phyloP scores from a whole-genome alignment of 2,888 invertebrate genomes.

The Hylaea fasciaria region DNA sequence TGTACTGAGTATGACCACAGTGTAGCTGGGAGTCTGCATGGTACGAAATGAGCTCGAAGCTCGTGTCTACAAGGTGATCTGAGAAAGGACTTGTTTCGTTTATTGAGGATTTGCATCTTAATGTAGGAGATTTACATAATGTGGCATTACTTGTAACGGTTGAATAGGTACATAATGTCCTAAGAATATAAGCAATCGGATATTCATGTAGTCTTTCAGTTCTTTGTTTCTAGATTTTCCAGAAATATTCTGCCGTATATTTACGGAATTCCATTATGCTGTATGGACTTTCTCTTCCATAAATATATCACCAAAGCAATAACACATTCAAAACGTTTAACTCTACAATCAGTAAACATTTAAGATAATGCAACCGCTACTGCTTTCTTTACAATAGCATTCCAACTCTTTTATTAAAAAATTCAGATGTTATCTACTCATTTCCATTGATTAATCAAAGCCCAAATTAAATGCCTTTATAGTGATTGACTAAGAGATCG shows the following conservation, averaged over 20 bases:
- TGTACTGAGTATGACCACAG: conserved; percentile 12
- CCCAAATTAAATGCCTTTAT: conserved; percentile 26
- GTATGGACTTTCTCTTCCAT: not conserved
- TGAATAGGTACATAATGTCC: no score
- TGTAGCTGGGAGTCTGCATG: conserved; percentile 9
- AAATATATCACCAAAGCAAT: not conserved
- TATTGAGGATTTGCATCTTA: conserved; percentile 17
- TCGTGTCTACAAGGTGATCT: conserved; percentile 19
- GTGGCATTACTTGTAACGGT: not conserved
- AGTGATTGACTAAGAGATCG: conserved; percentile 32
- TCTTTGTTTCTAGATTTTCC: no score
- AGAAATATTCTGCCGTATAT: not conserved
- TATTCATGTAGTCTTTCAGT: no score
- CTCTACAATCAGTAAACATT: conserved; percentile 12
- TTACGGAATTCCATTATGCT: not conserved
- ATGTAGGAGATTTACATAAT: conserved; percentile 17
- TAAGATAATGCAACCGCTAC: conserved; percentile 11
- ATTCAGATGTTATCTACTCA: conserved; percentile 24
- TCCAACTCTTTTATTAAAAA: conserved; percentile 9
- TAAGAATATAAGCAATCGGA: no score
- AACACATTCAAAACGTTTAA: not conserved
- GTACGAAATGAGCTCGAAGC: conserved; percentile 7
- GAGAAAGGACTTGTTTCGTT: conserved; percentile 11
- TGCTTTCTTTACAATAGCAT: conserved; percentile 11
- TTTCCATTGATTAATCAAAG: conserved; percentile 33